These are phyloP conservation scores for Phoenicopterus ruber DNA, from an alignment of 2,113 vertebrate species.

Conservation along the genomic window DNA sequence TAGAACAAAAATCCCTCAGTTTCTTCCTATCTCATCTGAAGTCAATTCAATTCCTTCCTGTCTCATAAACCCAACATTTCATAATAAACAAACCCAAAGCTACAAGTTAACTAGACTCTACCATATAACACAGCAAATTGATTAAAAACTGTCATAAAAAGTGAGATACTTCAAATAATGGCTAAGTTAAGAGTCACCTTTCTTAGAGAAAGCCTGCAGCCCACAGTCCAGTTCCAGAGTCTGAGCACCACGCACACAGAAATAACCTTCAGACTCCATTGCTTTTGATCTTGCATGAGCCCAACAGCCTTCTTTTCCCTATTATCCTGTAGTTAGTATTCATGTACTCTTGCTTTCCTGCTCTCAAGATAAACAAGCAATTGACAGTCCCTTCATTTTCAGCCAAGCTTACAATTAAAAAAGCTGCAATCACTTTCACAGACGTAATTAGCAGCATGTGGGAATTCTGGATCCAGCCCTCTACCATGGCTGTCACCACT, in stretches of 20 bases:
- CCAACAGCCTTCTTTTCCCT: background rate
- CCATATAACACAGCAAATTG: background rate
- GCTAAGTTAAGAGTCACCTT: background rate
- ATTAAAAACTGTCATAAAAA: background rate
- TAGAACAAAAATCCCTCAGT: background rate
- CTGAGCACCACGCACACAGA: background rate
- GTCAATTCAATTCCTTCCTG: background rate
- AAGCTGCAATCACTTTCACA: background rate
- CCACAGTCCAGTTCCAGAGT: background rate
- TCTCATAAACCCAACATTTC: background rate
- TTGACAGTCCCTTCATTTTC: slow-evolving; percentile 6
- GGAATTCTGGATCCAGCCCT: background rate
- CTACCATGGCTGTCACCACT: background rate
- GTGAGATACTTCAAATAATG: background rate
- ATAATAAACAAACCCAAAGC: background rate
- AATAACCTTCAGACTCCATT: background rate
- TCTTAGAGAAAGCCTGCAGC: background rate
- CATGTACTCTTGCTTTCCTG: background rate
- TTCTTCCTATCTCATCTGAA: background rate
- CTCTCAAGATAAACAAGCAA: slow-evolving; percentile 20
- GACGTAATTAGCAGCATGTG: background rate
- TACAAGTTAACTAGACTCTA: background rate
- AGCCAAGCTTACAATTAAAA: slow-evolving; percentile 1
- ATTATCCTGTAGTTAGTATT: slow-evolving; percentile 5
- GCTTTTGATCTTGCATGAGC: background rate